A percentile compares a stretch with the other conserved stretches of the same genome.
These are phyloP conservation scores for Cheilosia pagana DNA, from an alignment of 2,888 invertebrate species.

Conservation along the genomic window DNA sequence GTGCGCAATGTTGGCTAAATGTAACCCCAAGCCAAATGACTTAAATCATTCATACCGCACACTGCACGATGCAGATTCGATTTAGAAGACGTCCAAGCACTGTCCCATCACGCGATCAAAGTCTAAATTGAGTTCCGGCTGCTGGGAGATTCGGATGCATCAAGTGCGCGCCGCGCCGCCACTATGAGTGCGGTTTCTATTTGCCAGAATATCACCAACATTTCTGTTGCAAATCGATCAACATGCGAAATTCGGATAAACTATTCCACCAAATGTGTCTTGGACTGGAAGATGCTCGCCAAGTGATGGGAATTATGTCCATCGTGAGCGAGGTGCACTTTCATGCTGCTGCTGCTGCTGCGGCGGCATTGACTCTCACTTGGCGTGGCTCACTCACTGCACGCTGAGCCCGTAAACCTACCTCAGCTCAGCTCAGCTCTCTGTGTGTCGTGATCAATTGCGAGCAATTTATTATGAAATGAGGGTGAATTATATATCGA, in stretches of 20 bases:
- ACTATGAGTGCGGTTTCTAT: conserved; percentile 41
- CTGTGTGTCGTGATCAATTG: conserved; percentile 84
- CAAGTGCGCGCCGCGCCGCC: conserved; percentile 27
- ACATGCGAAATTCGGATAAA: conserved; percentile 24
- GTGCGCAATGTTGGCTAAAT: conserved; percentile 70
- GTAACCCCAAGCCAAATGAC: conserved; percentile 67
- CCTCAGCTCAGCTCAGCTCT: conserved; percentile 71
- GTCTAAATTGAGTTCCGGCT: conserved; percentile 63
- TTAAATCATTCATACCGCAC: conserved; percentile 73
- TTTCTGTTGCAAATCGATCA: conserved; percentile 13
- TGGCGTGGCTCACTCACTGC: conserved; percentile 39
- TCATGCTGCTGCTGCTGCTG: conserved; percentile 45
- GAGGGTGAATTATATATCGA: conserved; percentile 83
- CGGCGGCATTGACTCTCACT: conserved; percentile 77
- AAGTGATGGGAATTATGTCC: conserved; percentile 36
- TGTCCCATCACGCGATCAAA: conserved; percentile 63
- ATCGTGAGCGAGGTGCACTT: conserved; percentile 21
- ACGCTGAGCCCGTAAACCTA: conserved; percentile 43
- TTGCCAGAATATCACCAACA: conserved; percentile 14
- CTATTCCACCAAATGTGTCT: not conserved
- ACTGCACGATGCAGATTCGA: conserved; percentile 64
- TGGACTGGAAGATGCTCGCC: conserved; percentile 15
- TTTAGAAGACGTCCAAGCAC: conserved; percentile 33
- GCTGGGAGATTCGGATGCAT: conserved; percentile 52
- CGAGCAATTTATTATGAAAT: conserved; percentile 84